Evolutionary conservation across 1,140 invertebrate species (phyloP), one percentile per base, ranked within the genome.

Genomic region (Rhagoletis pomonella): DNA sequence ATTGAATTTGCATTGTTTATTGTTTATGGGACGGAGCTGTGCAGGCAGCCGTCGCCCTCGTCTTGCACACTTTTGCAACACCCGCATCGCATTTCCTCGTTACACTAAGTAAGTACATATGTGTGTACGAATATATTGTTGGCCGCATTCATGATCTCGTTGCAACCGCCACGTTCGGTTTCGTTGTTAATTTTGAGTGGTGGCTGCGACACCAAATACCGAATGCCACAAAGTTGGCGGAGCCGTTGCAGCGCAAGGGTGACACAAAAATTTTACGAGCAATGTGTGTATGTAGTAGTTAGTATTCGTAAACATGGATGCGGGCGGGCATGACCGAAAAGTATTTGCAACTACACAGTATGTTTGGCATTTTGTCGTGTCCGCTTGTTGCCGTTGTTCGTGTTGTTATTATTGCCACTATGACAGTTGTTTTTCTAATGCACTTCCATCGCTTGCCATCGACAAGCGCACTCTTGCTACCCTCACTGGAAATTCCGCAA

Each of bases 131-230:
- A 42, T 87, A 73, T 73, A 44, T 73, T 73, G 73, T 81, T 81
- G 73, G 73, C 73, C 73, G 73, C 47, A 81, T 81, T 81, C 73
- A 81, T 58, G 73, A 81, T 81, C 55, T 81, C 29, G 77, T 81
- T 62, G 77, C 81, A 69, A 85, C 85, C 81, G 62, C 77, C 86
- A 69, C 64, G 60, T 86, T 81, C 87, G 77, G 77, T 88, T 88
- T 84, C 87, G 62, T 88, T 89, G 88, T 89, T 89, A 87, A 89
- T 90, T 90, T 89, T 89, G 88, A 89, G 88, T 86, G 88, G 88
- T 90, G 89, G 88, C 73, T 81, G 73, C 73, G 73, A 81, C 73
- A 81, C 73, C 73, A 81, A 81, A 81, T 81, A 81, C 73, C 73
- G 50, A 81, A 81, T 81, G 73, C 73, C 73, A 55, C 73, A 81